A percentile compares a stretch with the other conserved stretches of the same genome.
Conservation (phyloP, 2,797 vertebrate species). For the Melanotaenia parkinsoni region DNA sequence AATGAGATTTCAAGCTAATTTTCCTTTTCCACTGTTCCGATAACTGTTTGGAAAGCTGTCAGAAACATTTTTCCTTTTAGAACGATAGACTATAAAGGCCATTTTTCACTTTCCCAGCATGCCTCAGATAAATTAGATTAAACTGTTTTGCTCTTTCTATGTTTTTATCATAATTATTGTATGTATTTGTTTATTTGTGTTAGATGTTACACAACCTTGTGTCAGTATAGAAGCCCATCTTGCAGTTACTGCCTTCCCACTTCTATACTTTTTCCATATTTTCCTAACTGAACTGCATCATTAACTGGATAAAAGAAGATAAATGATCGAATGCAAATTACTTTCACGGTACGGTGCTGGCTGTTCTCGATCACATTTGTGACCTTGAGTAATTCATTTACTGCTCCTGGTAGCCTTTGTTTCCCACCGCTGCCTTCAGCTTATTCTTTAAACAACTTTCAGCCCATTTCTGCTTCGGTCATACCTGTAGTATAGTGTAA, state of each 20-base stretch:
- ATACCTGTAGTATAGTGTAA: conserved; percentile 8
- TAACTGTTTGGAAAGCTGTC: not conserved
- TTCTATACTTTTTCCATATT: not conserved
- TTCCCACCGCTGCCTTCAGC: conserved; percentile 25
- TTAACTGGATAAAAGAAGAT: conserved; percentile 41
- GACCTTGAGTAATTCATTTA: conserved; percentile 46
- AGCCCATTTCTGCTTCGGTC: conserved; percentile 12
- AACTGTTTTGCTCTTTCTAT: not conserved
- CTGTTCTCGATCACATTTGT: conserved; percentile 25
- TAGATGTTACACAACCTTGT: not conserved
- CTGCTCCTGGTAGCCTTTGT: conserved; percentile 38
- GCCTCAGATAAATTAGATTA: not conserved
- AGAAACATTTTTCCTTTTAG: not conserved
- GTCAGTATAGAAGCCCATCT: not conserved
- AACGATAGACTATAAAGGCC: not conserved
- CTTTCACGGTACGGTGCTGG: conserved; percentile 41
- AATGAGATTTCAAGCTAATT: not conserved
- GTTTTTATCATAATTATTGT: not conserved
- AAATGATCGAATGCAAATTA: conserved; percentile 54
- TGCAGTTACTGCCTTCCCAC: not conserved
- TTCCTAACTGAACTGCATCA: conserved; percentile 6
- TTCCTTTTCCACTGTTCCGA: not conserved
- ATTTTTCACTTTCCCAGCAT: conserved; percentile 9
- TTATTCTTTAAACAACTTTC: conserved; percentile 5
- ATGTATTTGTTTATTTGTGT: not conserved